Evolutionary conservation across 2,888 invertebrate species (phyloP), one percentile per base, ranked within the genome.

Genomic region (Microplitis deprimator): DNA sequence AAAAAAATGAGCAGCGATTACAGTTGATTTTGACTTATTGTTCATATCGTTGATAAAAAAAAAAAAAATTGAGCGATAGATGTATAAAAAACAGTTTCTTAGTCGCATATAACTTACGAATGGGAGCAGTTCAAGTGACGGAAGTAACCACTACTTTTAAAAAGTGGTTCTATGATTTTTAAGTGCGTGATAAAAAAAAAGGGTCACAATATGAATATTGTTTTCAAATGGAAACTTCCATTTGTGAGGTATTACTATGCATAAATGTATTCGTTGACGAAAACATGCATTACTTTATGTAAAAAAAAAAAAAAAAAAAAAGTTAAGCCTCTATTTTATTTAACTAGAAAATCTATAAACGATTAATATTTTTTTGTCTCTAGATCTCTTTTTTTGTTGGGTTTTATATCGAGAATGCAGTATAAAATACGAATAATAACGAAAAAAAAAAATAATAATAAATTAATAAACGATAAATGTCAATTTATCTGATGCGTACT

Each of bases 401-500:
- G 61, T 60, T 68, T 40, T 59, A 71, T 68, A 50, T 61, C 20
- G 61, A 39, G 61, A 17, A 68, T 62, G n/a, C 16, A 20, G 62
- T 62, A 17, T 62, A 62, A 62, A 17, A 62, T 62, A 62, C 62
- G 16, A 7, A 62, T n/a, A 16, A 17, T 20, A 64, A 39, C 71
- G 40, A 61, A 68, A 64, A 68, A 73, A 67, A 50, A 71, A 77
- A 50, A 69, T 61, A 50, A 41, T 65, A 61, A 50, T 65, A 29
- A 29, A n/a, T 20, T 61, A 59, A 74, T 69, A 73, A 73, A 40
- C 39, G 73, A 67, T 59, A 60, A 77, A 77, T 74, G 77, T 77
- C 77, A 77, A 77, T 77, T 77, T 77, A 70, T 75, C 62, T 69
- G 73, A 77, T 77, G 74, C 77, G 77, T 77, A 77, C 74, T 73